These are phyloP conservation scores for Antheraea assamensis DNA, from an alignment of 2,888 invertebrate species.

Conservation along the genomic window DNA sequence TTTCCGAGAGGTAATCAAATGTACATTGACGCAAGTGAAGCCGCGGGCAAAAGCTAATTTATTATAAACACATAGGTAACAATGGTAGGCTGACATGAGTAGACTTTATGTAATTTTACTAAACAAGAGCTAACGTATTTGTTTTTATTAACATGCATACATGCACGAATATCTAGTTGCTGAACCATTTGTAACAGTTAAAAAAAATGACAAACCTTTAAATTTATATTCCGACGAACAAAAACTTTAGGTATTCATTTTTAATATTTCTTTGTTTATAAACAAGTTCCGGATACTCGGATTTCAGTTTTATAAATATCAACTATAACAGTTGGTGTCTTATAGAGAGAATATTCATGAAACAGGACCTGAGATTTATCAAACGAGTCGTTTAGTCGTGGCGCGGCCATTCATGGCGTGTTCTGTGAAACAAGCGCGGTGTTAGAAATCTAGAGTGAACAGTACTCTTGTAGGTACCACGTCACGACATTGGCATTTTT, in stretches of 20 bases:
- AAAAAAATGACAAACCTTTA: neutral
- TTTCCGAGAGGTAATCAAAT: no score
- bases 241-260: neutral
- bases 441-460: constrained; percentile 31
- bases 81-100: no score
- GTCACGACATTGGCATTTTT: constrained; percentile 48
- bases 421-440: constrained; percentile 42
- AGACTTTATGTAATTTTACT: no score
- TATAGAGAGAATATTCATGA: constrained; percentile 31
- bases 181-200: no score
- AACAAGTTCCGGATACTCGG: neutral
- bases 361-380: constrained; percentile 40
- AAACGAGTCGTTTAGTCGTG: constrained; percentile 33
- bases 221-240: neutral
- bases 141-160: no score
- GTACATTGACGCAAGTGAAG: no score
- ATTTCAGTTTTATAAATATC: neutral
- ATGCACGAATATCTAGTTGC: no score
- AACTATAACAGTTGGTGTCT: constrained; percentile 31
- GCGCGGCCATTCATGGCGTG: constrained; percentile 31
- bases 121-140: no score
- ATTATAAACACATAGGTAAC: no score
- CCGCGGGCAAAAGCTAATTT: no score
- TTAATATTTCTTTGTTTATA: neutral
- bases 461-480: constrained; percentile 26